phyloP scores from a whole-genome alignment of 2,888 invertebrate genomes.

The Limnephilus auricula region DNA sequence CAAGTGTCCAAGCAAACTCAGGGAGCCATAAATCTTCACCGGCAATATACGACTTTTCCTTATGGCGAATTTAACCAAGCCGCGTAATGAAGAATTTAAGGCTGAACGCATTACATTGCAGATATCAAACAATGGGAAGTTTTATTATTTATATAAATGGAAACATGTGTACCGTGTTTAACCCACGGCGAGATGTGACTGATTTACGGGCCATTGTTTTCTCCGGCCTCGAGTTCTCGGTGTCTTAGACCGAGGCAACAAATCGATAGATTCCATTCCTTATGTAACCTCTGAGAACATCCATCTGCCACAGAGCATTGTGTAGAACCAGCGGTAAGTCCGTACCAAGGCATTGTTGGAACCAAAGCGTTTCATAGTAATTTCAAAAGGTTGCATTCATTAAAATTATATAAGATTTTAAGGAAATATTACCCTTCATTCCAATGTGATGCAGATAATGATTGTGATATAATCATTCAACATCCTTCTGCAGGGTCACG shows the following conservation, averaged over 20 bases:
- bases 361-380: too few relatives aligned
- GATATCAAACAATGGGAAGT: not conserved
- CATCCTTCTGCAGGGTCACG: too few relatives aligned
- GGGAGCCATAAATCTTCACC: not conserved
- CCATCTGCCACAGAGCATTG: not conserved
- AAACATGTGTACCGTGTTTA: not conserved
- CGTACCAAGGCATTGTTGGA: not conserved
- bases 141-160: not conserved
- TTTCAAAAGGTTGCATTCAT: too few relatives aligned
- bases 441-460: too few relatives aligned
- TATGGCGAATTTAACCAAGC: not conserved
- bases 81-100: not conserved
- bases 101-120: not conserved
- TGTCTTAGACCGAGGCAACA: not conserved
- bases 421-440: too few relatives aligned
- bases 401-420: too few relatives aligned
- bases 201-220: not conserved
- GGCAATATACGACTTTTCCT: not conserved
- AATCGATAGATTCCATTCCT: not conserved
- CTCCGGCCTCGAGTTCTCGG: not conserved
- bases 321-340: not conserved
- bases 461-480: too few relatives aligned
- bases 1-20: not conserved
- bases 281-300: not conserved
- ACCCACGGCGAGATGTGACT: slow-evolving; percentile 2